Evolutionary conservation across 2,113 vertebrate species (phyloP).

Genomic region (Willisornis vidua): DNA sequence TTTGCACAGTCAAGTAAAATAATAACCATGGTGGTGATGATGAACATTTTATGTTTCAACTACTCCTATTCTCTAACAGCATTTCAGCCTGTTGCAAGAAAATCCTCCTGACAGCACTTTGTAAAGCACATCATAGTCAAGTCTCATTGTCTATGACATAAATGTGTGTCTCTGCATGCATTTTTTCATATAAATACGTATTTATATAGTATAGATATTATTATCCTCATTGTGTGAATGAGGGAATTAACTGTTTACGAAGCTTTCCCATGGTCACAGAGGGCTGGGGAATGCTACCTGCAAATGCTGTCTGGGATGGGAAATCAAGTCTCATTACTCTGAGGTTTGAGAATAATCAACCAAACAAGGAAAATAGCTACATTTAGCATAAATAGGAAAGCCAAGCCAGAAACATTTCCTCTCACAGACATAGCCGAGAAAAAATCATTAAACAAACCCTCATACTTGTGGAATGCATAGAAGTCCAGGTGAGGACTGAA

Average conservation of each 20-base stretch:
- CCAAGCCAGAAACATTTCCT: not conserved
- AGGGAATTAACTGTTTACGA: not conserved
- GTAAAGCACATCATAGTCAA: not conserved
- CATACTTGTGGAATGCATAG: not conserved
- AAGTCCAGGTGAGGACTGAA: not conserved
- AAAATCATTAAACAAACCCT: not conserved
- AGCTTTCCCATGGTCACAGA: not conserved
- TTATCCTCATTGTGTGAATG: not conserved
- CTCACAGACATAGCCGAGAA: not conserved
- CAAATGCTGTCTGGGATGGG: not conserved
- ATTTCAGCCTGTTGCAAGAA: not conserved
- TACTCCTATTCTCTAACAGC: not conserved
- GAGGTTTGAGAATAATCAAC: not conserved
- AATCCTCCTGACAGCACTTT: not conserved
- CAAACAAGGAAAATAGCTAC: not conserved
- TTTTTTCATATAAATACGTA: rapidly evolving
- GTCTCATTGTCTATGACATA: not conserved
- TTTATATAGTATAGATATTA: not conserved
- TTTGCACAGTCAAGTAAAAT: not conserved
- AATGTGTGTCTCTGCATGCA: too few species aligned
- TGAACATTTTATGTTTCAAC: not conserved
- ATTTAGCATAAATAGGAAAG: not conserved
- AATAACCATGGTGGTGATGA: not conserved
- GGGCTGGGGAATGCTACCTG: not conserved
- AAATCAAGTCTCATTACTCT: not conserved